Conservation (phyloP, 2,113 vertebrate species). For the Rostratula benghalensis region DNA sequence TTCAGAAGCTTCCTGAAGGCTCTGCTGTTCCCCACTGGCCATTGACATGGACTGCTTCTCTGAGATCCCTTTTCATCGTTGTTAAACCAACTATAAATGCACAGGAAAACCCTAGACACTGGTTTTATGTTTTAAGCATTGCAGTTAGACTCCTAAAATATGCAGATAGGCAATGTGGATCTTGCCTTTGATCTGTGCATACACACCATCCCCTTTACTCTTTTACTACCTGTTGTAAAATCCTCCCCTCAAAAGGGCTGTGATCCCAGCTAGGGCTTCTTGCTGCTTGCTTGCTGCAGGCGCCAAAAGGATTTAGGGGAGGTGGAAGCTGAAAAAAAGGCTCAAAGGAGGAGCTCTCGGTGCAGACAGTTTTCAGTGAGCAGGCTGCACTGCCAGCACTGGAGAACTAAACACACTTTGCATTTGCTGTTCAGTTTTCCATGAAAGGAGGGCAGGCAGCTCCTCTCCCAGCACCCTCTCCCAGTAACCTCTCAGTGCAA, state of each 20-base stretch:
- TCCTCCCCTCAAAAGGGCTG: background rate
- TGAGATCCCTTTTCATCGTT: background rate
- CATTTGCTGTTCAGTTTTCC: background rate
- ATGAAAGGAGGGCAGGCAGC: rapidly evolving
- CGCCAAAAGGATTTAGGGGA: background rate
- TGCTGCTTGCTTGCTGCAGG: background rate
- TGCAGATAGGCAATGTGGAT: rapidly evolving
- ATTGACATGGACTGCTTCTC: background rate
- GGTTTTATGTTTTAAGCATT: background rate
- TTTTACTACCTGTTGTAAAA: slow-evolving; percentile 7
- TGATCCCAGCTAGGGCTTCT: background rate
- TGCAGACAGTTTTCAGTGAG: background rate
- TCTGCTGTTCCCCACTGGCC: background rate
- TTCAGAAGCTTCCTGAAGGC: background rate
- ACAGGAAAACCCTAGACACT: background rate
- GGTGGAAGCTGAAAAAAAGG: background rate
- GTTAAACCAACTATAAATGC: background rate
- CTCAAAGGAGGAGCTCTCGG: background rate
- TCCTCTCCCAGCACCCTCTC: background rate
- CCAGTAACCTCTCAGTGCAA: rapidly evolving
- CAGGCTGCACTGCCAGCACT: background rate
- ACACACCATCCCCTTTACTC: background rate
- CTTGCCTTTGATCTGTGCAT: background rate
- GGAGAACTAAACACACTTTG: background rate
- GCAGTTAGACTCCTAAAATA: background rate